Percentiles rank a stretch among this genome's conserved stretches.
phyloP scores from a whole-genome alignment of 2,113 vertebrate species.

The Oncorhynchus tshawytscha region DNA sequence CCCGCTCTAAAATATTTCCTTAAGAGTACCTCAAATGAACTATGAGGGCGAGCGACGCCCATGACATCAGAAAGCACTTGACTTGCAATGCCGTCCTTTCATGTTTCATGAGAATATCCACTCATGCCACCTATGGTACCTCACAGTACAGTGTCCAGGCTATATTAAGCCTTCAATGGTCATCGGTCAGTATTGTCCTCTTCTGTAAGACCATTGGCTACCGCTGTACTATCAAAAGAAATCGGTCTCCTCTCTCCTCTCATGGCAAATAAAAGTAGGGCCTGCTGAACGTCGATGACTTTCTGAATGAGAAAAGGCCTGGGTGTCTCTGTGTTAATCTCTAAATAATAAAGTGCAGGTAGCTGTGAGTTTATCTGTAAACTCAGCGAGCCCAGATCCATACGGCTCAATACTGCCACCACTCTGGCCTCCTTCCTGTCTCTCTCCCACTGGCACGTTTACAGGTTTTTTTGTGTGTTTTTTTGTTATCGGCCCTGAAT shows the following conservation, averaged over 20 bases:
- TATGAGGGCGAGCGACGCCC: background rate
- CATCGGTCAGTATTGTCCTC: background rate
- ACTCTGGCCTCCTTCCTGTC: background rate
- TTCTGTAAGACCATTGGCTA: background rate
- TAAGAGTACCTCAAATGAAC: slow-evolving; percentile 14
- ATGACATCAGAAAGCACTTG: background rate
- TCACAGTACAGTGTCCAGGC: background rate
- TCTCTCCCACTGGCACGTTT: background rate
- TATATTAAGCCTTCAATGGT: background rate
- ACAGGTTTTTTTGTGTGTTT: background rate
- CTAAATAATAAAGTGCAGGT: slow-evolving; percentile 40
- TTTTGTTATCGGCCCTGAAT: slow-evolving; percentile 10
- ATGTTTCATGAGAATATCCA: background rate
- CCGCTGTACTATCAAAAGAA: background rate
- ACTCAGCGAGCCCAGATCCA: slow-evolving; percentile 38
- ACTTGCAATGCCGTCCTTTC: background rate
- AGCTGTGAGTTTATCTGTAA: slow-evolving; percentile 37
- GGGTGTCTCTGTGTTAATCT: slow-evolving; percentile 6
- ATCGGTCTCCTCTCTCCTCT: background rate
- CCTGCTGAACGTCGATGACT: background rate
- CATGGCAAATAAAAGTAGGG: background rate
- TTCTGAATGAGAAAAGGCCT: background rate
- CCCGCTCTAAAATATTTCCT: background rate
- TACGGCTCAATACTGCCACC: slow-evolving; percentile 38
- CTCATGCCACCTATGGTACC: background rate